Evolutionary conservation across 2,888 invertebrate species (phyloP).

Genomic region (Tortricodes alternella): DNA sequence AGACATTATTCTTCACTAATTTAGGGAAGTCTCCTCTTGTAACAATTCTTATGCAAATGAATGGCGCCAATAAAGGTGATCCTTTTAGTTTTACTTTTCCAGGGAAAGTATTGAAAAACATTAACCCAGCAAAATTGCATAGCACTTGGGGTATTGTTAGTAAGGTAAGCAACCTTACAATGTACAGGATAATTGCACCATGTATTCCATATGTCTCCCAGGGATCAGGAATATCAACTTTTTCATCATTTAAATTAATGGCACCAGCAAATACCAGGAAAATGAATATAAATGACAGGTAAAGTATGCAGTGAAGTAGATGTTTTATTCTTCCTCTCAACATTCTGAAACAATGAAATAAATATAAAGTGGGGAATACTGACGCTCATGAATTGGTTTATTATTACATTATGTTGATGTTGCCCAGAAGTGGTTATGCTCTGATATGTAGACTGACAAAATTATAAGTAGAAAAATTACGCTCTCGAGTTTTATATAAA

Average conservation of each 20-base stretch:
- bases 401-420: too few species aligned
- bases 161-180: constrained; percentile 90
- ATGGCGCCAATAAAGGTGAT: constrained; percentile 95
- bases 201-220: constrained; percentile 91
- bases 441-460: background rate
- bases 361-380: background rate
- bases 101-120: constrained; percentile 96
- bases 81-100: constrained; percentile 94
- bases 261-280: constrained; percentile 88
- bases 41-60: constrained; percentile 96
- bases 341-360: constrained; percentile 68
- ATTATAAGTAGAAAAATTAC: background rate
- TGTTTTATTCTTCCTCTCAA: constrained; percentile 89
- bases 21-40: constrained; percentile 97
- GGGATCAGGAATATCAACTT: constrained; percentile 86
- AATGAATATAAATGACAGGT: constrained; percentile 87
- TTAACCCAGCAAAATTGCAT: constrained; percentile 93
- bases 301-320: constrained; percentile 89
- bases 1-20: constrained; percentile 93
- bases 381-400: too few species aligned
- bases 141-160: constrained; percentile 94
- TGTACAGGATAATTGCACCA: constrained; percentile 88
- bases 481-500: background rate
- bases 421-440: background rate
- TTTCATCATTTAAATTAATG: constrained; percentile 81